These are phyloP conservation scores for Steinernema hermaphroditum DNA, from an alignment of 2,888 invertebrate genomes.

Conservation along the genomic window DNA sequence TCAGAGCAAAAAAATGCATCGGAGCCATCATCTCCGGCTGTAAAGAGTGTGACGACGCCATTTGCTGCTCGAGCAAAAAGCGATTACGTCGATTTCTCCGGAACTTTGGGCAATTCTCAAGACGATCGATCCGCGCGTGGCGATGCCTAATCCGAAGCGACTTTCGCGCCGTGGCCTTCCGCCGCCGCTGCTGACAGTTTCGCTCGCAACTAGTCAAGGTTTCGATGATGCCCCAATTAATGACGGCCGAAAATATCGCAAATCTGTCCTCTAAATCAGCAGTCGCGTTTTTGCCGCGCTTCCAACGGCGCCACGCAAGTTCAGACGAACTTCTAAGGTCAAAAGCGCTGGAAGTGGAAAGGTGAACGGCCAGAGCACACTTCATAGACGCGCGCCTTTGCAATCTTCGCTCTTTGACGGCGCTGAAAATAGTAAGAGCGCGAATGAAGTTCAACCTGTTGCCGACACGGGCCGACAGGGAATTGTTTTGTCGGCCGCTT, in stretches of 20 bases:
- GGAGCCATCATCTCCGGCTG: too few relatives aligned
- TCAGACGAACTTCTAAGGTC: slow-evolving; percentile 27
- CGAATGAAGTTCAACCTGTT: not conserved
- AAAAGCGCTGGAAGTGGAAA: not conserved
- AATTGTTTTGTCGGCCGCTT: not conserved
- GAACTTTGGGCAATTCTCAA: too few relatives aligned
- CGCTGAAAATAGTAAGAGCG: not conserved
- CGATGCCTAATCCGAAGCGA: not conserved
- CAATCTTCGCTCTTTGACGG: slow-evolving; percentile 11
- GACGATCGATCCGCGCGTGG: too few relatives aligned
- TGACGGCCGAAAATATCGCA: not conserved
- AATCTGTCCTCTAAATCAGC: too few relatives aligned
- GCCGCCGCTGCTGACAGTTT: not conserved
- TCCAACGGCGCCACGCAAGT: slow-evolving; percentile 1
- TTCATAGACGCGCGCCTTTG: not conserved
- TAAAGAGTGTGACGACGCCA: too few relatives aligned
- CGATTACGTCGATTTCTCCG: too few relatives aligned
- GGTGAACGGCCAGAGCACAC: not conserved
- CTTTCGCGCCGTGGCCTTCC: not conserved
- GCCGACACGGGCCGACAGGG: not conserved
- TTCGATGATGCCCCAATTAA: slow-evolving; percentile 12
- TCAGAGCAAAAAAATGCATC: too few relatives aligned
- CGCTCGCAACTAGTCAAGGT: not conserved
- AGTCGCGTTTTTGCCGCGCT: too few relatives aligned
- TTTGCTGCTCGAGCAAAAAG: too few relatives aligned